These are phyloP conservation scores for Cynocephalus volans DNA, from an alignment of 2,113 vertebrate species.

Conservation along the genomic window DNA sequence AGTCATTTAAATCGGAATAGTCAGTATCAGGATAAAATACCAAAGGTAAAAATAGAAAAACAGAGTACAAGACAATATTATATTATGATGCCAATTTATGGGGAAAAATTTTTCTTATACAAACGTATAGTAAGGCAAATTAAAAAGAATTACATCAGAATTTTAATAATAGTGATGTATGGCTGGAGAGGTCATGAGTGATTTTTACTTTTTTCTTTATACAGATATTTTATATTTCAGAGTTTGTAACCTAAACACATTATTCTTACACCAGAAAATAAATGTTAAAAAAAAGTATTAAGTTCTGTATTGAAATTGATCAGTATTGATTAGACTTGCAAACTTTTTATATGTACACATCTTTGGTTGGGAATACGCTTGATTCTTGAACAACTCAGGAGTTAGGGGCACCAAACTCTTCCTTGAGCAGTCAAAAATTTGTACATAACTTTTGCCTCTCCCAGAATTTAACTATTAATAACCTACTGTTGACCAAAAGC, in stretches of 20 bases:
- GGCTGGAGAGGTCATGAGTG: not conserved
- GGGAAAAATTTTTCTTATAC: not conserved
- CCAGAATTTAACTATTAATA: too few relatives aligned
- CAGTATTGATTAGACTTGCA: not conserved
- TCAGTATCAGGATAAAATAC: not conserved
- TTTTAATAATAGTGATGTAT: not conserved
- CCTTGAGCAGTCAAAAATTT: too few relatives aligned
- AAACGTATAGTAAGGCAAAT: not conserved
- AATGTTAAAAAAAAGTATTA: constrained; percentile 3
- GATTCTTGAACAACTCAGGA: too few relatives aligned
- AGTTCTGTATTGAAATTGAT: not conserved
- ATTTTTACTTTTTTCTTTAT: constrained; percentile 43
- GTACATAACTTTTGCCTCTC: too few relatives aligned
- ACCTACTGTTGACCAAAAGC: too few relatives aligned
- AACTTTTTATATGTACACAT: not conserved
- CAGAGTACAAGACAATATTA: not conserved
- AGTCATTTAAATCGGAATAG: not conserved
- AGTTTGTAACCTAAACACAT: not conserved
- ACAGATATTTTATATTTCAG: not conserved
- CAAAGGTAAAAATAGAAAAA: not conserved
- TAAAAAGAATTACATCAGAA: not conserved
- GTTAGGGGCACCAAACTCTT: too few relatives aligned
- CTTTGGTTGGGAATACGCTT: not conserved
- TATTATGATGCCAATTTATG: not conserved
- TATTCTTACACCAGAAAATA: not conserved